These are phyloP conservation scores for Aporophyla lueneburgensis DNA, from an alignment of 2,888 invertebrate genomes.

Conservation along the genomic window DNA sequence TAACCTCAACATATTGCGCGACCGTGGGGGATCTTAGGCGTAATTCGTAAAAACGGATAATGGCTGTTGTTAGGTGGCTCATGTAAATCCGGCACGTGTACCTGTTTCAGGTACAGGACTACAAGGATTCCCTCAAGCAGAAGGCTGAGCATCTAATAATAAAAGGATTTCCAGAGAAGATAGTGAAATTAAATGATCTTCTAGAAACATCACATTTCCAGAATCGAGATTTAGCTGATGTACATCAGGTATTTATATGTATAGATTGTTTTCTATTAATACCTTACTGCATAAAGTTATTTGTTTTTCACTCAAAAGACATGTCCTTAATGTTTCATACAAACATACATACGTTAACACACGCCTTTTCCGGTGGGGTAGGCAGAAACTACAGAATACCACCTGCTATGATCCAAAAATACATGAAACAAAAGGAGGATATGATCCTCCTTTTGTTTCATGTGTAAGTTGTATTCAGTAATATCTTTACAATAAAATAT, in stretches of 20 bases:
- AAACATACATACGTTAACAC: not conserved
- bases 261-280: not conserved
- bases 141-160: constrained; percentile 97
- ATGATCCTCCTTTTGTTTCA: not conserved
- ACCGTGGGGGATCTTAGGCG: constrained; percentile 68
- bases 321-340: constrained; percentile 1
- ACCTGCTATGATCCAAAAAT: not conserved
- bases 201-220: constrained; percentile 96
- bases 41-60: constrained; percentile 60
- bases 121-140: constrained; percentile 96
- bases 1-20: constrained; percentile 77
- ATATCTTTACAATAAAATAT: not conserved
- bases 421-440: too few relatives aligned
- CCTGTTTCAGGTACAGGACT: constrained; percentile 95
- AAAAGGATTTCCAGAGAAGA: constrained; percentile 98
- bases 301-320: constrained; percentile 1
- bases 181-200: constrained; percentile 96
- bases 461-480: not conserved
- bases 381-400: not conserved
- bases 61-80: constrained; percentile 68
- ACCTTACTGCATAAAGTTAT: not conserved
- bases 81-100: constrained; percentile 64
- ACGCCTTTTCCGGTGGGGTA: not conserved
- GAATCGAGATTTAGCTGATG: constrained; percentile 94
- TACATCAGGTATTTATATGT: constrained; percentile 92